Conservation (phyloP, 2,888 invertebrate genomes). For the Tenodera sinensis region DNA sequence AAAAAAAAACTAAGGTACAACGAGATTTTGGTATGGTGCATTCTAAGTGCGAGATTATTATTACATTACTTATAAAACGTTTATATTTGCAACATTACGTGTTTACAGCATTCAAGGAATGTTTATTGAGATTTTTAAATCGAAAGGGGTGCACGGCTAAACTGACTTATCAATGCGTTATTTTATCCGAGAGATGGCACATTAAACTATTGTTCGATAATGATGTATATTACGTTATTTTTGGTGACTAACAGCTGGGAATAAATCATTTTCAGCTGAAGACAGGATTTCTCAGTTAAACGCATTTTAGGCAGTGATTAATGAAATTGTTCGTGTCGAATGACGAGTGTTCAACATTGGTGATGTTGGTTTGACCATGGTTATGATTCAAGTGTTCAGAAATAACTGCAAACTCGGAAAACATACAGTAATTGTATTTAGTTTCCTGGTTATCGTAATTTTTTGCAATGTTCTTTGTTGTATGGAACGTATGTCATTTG, state of each 20-base stretch:
- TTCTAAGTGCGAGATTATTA: too few relatives aligned
- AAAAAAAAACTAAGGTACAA: too few relatives aligned
- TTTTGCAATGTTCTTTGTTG: neutral
- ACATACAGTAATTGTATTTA: neutral
- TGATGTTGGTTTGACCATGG: neutral
- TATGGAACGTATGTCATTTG: neutral
- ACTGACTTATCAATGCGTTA: neutral
- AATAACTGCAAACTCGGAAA: neutral
- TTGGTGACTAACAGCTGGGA: neutral
- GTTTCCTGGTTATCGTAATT: neutral
- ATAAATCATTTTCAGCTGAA: neutral
- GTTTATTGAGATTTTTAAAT: too few relatives aligned
- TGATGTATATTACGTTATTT: neutral
- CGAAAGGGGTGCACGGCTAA: neutral
- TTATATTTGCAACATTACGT: too few relatives aligned
- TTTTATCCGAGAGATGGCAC: neutral
- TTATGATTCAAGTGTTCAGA: neutral
- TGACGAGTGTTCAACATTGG: neutral
- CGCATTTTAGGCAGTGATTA: neutral
- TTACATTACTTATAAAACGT: too few relatives aligned
- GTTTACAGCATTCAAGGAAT: too few relatives aligned
- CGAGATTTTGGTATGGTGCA: too few relatives aligned
- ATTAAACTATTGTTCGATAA: neutral
- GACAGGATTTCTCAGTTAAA: neutral
- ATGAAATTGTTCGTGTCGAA: neutral